Evolutionary conservation across 2,113 vertebrate genomes (phyloP).

Genomic region (Parus major): DNA sequence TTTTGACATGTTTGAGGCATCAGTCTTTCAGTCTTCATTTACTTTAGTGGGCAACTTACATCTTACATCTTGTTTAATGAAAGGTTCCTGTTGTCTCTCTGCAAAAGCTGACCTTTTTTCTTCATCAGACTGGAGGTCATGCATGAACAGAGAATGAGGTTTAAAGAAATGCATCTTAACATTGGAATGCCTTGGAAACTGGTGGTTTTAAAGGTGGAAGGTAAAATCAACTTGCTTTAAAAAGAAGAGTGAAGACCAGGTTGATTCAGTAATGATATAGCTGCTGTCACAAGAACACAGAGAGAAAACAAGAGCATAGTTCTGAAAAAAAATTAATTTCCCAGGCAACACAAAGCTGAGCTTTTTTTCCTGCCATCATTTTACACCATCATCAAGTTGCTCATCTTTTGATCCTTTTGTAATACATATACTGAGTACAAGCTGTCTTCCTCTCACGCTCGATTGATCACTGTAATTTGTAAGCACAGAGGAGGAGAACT

Average conservation of each 20-base stretch:
- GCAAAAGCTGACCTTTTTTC: slow-evolving; percentile 15
- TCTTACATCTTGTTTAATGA: background rate
- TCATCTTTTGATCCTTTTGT: background rate
- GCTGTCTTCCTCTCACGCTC: background rate
- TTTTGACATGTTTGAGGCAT: background rate
- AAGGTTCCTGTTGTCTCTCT: background rate
- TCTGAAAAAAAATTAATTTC: background rate
- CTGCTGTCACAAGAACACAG: background rate
- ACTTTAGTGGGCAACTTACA: background rate
- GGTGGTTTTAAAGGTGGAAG: background rate
- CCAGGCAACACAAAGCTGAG: background rate
- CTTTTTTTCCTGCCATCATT: background rate
- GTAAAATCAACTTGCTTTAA: background rate
- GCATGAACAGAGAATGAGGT: background rate
- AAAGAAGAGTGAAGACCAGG: background rate
- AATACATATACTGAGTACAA: background rate
- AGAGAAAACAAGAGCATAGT: background rate
- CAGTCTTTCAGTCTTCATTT: background rate
- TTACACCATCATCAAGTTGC: background rate
- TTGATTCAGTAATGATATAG: background rate
- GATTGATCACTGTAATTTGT: background rate
- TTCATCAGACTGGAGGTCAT: background rate
- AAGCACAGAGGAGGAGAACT: background rate
- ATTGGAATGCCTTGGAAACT: background rate
- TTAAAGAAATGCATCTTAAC: background rate